Base-by-base conservation (phyloP, 2,888 invertebrate genomes). In the Epirrita christyi region DNA sequence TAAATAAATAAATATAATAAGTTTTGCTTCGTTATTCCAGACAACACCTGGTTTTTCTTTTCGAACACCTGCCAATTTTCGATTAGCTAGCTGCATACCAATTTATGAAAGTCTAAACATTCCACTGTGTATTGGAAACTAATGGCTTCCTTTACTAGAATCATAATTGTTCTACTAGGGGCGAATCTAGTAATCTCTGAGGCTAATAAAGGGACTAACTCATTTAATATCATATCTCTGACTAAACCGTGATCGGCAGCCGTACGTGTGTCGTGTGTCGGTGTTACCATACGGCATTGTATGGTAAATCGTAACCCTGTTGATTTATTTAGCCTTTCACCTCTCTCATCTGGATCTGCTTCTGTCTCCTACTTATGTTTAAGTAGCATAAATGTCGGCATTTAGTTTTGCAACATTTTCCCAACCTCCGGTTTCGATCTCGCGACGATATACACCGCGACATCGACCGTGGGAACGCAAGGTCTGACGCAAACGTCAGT, bases 401-500 rank as follows among this genome's bases (percentile, higher is more conserved):
- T 61, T 64, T 55, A 66, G 70, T 86, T 79, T 81, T 63, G 80
- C 82, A 86, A 87, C 59, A 61, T 80, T 82, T 81, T 60, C 76
- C 65, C 78, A 85, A 85, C 78, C 81, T 81, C 84, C 85, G 81
- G 81, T 78, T 73, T 71, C 69, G 54, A 76, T 77, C 78, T 70
- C 61, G 63, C 71, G 79, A 80, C 76, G 77, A 80, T 78, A 75
- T 76, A 63, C 71, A 71, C 68, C 7, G 32, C 32, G 32, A 70
- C 72, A 72, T 64, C 66, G 70, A 73, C 72, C 86, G 86, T 86
- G 86, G 83, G 88, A 87, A 77, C 62, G 64, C 73, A 75, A 76
- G 71, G 70, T 71, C 77, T 83, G 81, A 73, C 75, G 81, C 76
- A 82, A 75, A 75, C 78, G 76, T 76, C 76, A 21, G 21, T 21